phyloP scores from a whole-genome alignment of 2,888 invertebrate genomes.

The Platycnemis pennipes region DNA sequence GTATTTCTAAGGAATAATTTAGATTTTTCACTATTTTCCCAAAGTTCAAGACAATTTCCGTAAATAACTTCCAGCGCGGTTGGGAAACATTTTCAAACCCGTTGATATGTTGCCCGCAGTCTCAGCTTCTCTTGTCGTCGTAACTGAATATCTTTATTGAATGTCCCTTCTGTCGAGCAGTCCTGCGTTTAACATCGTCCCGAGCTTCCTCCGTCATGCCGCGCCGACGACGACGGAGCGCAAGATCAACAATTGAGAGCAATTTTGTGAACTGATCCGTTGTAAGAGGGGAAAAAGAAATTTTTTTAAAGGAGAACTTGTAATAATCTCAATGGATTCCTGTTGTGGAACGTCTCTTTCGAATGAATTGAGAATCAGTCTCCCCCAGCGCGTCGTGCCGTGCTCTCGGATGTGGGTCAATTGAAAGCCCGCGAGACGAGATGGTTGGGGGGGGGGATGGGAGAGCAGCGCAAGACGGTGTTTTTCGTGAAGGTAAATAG shows the following conservation, averaged over 20 bases:
- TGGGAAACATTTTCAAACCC: too few species aligned
- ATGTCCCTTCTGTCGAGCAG: too few species aligned
- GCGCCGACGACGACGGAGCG: not conserved
- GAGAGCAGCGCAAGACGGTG: not conserved
- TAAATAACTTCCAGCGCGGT: too few species aligned
- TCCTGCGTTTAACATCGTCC: too few species aligned
- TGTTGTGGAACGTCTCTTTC: not conserved
- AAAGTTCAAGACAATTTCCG: too few species aligned
- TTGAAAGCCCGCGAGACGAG: not conserved
- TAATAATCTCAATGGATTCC: not conserved
- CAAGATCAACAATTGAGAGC: not conserved
- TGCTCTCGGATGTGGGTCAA: not conserved
- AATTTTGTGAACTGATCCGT: not conserved
- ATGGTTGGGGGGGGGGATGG: not conserved
- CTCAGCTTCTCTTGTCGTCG: too few species aligned
- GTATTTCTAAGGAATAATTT: too few species aligned
- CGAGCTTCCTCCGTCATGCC: too few species aligned
- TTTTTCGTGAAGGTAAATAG: slow-evolving; percentile 24
- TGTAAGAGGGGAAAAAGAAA: not conserved
- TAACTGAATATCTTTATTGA: too few species aligned
- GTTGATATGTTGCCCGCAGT: too few species aligned
- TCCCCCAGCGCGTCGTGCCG: not conserved
- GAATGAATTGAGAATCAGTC: not conserved
- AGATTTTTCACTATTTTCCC: too few species aligned
- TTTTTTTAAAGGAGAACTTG: not conserved